Evolutionary conservation across 1,140 invertebrate genomes (phyloP).

Genomic region (Drosophila kikkawai): DNA sequence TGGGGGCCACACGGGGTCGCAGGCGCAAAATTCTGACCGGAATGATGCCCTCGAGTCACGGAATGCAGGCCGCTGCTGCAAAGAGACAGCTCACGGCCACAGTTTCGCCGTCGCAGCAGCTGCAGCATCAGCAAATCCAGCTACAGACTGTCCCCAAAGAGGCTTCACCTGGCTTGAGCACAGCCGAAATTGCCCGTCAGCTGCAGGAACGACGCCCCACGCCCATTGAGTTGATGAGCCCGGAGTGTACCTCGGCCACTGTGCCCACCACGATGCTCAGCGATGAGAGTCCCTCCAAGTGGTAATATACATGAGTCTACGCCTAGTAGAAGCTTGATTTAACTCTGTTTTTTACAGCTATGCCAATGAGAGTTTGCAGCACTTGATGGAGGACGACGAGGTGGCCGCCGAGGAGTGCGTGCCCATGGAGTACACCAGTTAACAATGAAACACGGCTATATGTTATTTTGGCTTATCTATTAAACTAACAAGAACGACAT

Average conservation of each 20-base stretch:
- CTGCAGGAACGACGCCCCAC: conserved; percentile 92
- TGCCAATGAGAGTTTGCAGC: conserved; percentile 88
- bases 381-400: conserved; percentile 88
- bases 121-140: conserved; percentile 33
- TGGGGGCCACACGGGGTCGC: conserved; percentile 65
- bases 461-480: conserved; percentile 38
- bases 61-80: conserved; percentile 15
- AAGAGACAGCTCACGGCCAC: conserved; percentile 52
- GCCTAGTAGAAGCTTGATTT: neutral
- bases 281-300: conserved; percentile 88
- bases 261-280: conserved; percentile 97
- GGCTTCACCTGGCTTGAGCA: conserved; percentile 88
- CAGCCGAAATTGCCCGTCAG: conserved; percentile 95
- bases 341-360: conserved; percentile 87
- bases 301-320: conserved; percentile 33
- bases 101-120: conserved; percentile 55
- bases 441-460: conserved; percentile 22
- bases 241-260: conserved; percentile 93
- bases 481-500: conserved; percentile 87
- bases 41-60: conserved; percentile 30
- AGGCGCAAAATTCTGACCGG: conserved; percentile 63
- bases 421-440: conserved; percentile 86
- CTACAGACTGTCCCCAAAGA: conserved; percentile 85
- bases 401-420: conserved; percentile 89
- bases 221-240: conserved; percentile 91